These are phyloP conservation scores for Gryllus bimaculatus DNA, from an alignment of 1,140 invertebrate species.

Conservation along the genomic window DNA sequence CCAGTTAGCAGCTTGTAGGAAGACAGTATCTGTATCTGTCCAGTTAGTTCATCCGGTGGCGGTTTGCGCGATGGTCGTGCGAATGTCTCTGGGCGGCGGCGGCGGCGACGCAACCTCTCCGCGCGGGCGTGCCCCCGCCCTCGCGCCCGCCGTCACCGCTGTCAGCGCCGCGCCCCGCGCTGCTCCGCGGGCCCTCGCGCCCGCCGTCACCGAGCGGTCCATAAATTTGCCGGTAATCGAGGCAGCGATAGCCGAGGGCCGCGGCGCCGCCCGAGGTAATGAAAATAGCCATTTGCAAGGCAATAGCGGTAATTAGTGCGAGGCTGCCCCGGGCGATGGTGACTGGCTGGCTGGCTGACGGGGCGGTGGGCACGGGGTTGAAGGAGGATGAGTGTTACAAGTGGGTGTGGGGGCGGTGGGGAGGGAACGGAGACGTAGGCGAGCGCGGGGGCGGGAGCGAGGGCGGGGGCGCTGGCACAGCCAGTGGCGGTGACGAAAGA, in stretches of 20 bases:
- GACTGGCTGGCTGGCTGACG: not conserved
- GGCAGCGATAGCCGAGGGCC: conserved; percentile 13
- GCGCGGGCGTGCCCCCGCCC: no score
- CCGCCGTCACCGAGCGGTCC: conserved; percentile 10
- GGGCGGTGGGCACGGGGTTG: not conserved
- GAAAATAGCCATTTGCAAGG: conserved; percentile 23
- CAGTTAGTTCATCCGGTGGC: no score
- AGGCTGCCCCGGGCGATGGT: not conserved
- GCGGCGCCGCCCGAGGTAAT: conserved; percentile 13
- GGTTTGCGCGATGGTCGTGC: no score
- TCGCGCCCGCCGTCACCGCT: no score
- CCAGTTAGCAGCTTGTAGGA: no score
- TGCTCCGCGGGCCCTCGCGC: not conserved
- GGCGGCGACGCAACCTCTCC: no score
- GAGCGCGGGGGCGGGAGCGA: not conserved
- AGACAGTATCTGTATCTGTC: no score
- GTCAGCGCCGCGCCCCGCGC: not conserved
- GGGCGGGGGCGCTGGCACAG: no score
- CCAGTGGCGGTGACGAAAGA: no score
- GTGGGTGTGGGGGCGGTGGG: not conserved
- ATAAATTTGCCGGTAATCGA: conserved; percentile 21
- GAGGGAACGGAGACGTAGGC: not conserved
- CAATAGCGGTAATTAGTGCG: conserved; percentile 21
- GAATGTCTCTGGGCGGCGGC: no score
- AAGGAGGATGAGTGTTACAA: not conserved